phyloP scores from a whole-genome alignment of 2,113 vertebrate genomes.

The Passerina amoena region DNA sequence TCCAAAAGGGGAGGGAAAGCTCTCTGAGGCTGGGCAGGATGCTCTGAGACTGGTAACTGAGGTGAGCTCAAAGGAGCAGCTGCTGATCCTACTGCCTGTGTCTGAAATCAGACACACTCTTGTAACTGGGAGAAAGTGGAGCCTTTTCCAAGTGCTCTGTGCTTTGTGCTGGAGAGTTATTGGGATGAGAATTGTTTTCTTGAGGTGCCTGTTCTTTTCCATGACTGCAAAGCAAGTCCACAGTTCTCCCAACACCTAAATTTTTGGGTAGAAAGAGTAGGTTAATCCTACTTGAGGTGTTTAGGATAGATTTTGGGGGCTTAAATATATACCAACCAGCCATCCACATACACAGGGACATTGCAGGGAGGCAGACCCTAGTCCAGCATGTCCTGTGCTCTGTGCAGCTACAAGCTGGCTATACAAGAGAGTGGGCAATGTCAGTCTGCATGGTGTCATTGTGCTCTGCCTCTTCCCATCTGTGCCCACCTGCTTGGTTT shows the following conservation, averaged over 20 bases:
- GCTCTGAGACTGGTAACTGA: not conserved
- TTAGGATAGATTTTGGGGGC: not conserved
- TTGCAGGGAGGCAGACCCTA: not conserved
- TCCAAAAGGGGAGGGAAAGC: not conserved
- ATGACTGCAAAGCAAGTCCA: not conserved
- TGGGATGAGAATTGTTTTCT: not conserved
- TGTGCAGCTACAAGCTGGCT: not conserved
- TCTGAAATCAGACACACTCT: not conserved
- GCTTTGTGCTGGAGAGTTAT: not conserved
- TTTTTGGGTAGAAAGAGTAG: not conserved
- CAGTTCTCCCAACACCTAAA: not conserved
- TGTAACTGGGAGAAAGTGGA: not conserved
- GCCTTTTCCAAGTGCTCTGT: not conserved
- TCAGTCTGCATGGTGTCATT: accelerated
- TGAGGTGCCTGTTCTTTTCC: not conserved
- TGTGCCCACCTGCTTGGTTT: not conserved
- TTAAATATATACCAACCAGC: not conserved
- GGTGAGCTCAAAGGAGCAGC: not conserved
- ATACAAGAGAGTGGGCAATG: accelerated
- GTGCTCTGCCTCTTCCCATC: not conserved
- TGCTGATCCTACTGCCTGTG: accelerated
- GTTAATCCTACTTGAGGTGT: not conserved
- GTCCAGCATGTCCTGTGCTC: not conserved
- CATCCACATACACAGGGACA: not conserved
- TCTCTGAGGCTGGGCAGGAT: not conserved